Conservation (phyloP, 2,797 vertebrate genomes). For the Rhynchotus rufescens region DNA sequence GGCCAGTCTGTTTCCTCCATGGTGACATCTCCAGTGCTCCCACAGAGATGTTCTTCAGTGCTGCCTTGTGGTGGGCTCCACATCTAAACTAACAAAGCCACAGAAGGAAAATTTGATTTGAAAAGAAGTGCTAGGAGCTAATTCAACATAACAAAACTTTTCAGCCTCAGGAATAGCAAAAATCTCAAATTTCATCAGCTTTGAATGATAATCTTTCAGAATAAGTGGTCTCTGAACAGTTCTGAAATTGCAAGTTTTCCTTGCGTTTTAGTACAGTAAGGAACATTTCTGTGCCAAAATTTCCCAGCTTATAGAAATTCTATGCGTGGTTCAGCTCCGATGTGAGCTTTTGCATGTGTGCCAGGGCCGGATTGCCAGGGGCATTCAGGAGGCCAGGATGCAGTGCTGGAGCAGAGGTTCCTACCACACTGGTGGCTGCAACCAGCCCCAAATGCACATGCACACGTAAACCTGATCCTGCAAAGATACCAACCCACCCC, state of each 20-base stretch:
- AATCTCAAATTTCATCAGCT: neutral
- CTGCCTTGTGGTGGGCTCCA: no score
- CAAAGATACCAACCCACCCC: neutral
- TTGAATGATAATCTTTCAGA: neutral
- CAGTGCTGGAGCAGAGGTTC: neutral
- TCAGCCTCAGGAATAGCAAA: neutral
- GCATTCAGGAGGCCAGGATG: neutral
- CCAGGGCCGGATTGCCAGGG: neutral
- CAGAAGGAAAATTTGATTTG: neutral
- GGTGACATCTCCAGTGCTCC: neutral
- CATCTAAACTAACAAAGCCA: neutral
- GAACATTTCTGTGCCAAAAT: neutral
- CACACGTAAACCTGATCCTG: neutral
- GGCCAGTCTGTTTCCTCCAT: no score
- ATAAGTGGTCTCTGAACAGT: neutral
- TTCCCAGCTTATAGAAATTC: neutral
- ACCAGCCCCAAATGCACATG: neutral
- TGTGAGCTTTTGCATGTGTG: no score
- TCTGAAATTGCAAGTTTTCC: rapidly evolving
- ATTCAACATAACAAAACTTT: neutral
- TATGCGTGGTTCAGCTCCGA: neutral
- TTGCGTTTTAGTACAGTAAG: rapidly evolving
- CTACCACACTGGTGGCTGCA: neutral
- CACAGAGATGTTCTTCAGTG: neutral
- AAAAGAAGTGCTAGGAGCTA: neutral